Evolutionary conservation across 1,140 invertebrate genomes (phyloP), one percentile per base, ranked within the genome.

Genomic region (Drosophila lowei): DNA sequence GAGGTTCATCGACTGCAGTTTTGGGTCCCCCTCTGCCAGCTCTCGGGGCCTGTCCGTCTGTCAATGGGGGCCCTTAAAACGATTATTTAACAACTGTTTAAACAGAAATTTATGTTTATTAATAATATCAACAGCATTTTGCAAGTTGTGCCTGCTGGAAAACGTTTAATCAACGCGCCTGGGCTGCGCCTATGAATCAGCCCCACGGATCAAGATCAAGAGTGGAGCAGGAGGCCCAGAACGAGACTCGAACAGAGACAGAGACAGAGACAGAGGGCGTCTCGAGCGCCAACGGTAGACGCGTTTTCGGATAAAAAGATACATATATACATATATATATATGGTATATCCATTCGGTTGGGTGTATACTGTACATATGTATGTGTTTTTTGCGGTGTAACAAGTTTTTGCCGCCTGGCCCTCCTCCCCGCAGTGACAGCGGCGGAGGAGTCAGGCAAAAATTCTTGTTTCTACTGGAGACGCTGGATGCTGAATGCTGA

Each of bases 61-160:
- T 79, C 80, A 79, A 84, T 84, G 49, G 7, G 41, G 30, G 62
- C 63, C 72, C 52, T 85, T 60, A 79, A 85, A 77, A 72, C 80
- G 80, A 79, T 84, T 79, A 84, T 72, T 84, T 85, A 84, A 79
- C 66, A 85, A 79, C 80, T 85, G 80, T 77, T 84, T 84, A 84
- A 85, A 79, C 80, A 56, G 62, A 85, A 85, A 84, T 84, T 79
- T 79, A 83, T 84, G 67, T 80, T 85, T 85, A 85, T 81, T 86
- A 85, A 86, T 85, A 86, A 77, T 85, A 85, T 85, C 80, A 85
- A 86, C 80, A 86, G 65, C 64, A 38, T 52, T 66, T 71, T 59
- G 38, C 46, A 30, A 13, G 28, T 30, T 9, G 18, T 65, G 55
- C 50, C 18, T n/a, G 15, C 21, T 15, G 43, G 28, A 52, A 57